Conservation (phyloP, 2,797 vertebrate species). For the Micromesistius poutassou region DNA sequence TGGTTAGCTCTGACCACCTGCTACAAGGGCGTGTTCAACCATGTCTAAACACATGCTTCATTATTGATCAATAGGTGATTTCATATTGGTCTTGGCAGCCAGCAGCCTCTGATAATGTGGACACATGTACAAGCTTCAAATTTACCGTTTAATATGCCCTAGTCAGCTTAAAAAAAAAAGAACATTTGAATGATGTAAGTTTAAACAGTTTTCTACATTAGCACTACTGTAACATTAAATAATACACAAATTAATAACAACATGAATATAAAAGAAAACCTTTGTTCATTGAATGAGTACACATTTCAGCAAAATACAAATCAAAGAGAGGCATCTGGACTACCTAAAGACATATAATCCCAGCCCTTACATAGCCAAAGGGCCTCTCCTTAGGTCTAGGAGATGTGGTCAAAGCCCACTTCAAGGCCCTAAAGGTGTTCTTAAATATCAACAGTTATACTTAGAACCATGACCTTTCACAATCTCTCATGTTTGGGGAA, state of each 20-base stretch:
- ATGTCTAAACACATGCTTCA: not conserved
- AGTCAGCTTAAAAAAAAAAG: no score
- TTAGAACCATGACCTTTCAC: constrained; percentile 64
- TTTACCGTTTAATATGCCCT: not conserved
- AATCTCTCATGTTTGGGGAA: constrained; percentile 57
- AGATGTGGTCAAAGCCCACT: constrained; percentile 18
- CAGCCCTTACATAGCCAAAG: not conserved
- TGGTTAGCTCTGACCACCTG: not conserved
- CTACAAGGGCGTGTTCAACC: not conserved
- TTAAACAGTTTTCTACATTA: not conserved
- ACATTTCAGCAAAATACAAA: not conserved
- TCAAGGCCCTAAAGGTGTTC: constrained; percentile 51
- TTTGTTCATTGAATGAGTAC: no score
- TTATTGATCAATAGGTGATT: not conserved
- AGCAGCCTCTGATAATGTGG: not conserved
- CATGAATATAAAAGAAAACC: no score
- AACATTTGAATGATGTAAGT: no score
- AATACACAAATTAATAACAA: not conserved
- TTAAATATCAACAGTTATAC: constrained; percentile 69
- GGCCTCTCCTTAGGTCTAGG: not conserved
- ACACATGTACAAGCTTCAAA: not conserved
- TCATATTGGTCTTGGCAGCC: not conserved
- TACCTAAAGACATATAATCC: not conserved
- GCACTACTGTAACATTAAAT: not conserved
- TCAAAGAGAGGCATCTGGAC: not conserved